Percentiles rank a stretch among this genome's conserved stretches.
phyloP scores from a whole-genome alignment of 2,888 invertebrate species.

The Parelbella ahira region DNA sequence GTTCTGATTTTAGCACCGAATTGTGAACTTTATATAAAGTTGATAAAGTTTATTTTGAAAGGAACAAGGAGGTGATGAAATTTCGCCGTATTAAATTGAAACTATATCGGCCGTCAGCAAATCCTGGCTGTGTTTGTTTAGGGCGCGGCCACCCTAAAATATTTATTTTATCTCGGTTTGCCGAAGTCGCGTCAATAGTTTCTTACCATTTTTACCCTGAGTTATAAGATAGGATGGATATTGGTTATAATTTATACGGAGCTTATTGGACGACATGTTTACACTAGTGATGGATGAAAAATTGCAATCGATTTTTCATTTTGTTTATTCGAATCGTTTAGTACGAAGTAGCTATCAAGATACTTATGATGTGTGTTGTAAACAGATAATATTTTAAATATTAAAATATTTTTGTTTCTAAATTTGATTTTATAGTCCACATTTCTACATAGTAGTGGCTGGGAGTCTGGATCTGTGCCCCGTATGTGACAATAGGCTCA shows the following conservation, averaged over 20 bases:
- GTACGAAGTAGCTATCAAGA: too few relatives aligned
- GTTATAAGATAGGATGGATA: slow-evolving; percentile 70
- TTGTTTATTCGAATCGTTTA: too few relatives aligned
- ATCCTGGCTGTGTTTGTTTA: slow-evolving; percentile 77
- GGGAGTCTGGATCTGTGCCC: too few relatives aligned
- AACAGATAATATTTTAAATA: too few relatives aligned
- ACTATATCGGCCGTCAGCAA: slow-evolving; percentile 80
- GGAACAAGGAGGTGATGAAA: slow-evolving; percentile 57
- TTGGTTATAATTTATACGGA: slow-evolving; percentile 71
- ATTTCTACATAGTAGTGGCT: too few relatives aligned
- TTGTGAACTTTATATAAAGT: slow-evolving; percentile 35
- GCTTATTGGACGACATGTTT: slow-evolving; percentile 59
- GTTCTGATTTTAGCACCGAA: slow-evolving; percentile 30
- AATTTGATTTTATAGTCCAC: too few relatives aligned
- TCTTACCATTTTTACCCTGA: slow-evolving; percentile 70
- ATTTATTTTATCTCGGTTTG: slow-evolving; percentile 80
- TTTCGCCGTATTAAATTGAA: slow-evolving; percentile 78
- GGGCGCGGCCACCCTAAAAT: slow-evolving; percentile 79
- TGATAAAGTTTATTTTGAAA: slow-evolving; percentile 48
- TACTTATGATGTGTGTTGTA: too few relatives aligned
- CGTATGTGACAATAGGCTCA: too few relatives aligned
- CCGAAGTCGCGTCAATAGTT: slow-evolving; percentile 78
- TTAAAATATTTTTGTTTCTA: too few relatives aligned
- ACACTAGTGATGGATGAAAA: slow-evolving; percentile 33
- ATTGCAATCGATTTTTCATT: too few relatives aligned